These are phyloP conservation scores for Galleria mellonella DNA, from an alignment of 1,140 invertebrate species.

Conservation along the genomic window DNA sequence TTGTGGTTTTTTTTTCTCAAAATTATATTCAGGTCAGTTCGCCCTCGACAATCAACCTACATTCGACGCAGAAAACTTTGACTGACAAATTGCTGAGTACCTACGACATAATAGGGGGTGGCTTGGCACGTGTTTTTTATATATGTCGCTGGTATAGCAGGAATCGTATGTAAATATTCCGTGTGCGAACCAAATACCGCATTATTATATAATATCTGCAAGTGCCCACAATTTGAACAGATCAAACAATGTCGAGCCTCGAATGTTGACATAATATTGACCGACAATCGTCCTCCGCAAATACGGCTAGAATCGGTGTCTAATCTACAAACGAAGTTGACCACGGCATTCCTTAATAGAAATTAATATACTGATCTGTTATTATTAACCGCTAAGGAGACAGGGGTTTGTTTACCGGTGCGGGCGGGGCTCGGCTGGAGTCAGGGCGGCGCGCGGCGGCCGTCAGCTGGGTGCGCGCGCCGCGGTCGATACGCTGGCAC, in stretches of 20 bases:
- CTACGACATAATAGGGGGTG: constrained; percentile 13
- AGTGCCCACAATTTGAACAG: neutral
- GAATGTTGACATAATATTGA: neutral
- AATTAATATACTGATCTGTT: constrained; percentile 37
- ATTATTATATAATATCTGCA: constrained; percentile 13
- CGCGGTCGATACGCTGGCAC: constrained; percentile 45
- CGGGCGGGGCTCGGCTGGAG: constrained; percentile 11
- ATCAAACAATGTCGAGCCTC: neutral
- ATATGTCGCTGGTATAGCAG: neutral
- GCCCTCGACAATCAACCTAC: constrained; percentile 12
- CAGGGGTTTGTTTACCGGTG: constrained; percentile 50
- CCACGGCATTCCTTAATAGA: constrained; percentile 15
- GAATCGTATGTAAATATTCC: too few species aligned
- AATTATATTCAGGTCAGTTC: constrained; percentile 49
- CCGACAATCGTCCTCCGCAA: too few species aligned
- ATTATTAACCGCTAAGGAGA: constrained; percentile 26
- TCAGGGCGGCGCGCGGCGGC: constrained; percentile 17
- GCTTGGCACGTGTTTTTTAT: neutral
- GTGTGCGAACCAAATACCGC: constrained; percentile 1
- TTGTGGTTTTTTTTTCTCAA: constrained; percentile 37
- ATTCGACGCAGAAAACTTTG: constrained; percentile 17
- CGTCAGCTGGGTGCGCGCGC: constrained; percentile 47
- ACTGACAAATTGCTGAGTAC: constrained; percentile 5
- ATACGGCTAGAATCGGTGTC: too few species aligned
- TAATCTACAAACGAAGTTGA: neutral